Evolutionary conservation across 2,888 invertebrate genomes (phyloP).

Genomic region (Ophion obscuratus): DNA sequence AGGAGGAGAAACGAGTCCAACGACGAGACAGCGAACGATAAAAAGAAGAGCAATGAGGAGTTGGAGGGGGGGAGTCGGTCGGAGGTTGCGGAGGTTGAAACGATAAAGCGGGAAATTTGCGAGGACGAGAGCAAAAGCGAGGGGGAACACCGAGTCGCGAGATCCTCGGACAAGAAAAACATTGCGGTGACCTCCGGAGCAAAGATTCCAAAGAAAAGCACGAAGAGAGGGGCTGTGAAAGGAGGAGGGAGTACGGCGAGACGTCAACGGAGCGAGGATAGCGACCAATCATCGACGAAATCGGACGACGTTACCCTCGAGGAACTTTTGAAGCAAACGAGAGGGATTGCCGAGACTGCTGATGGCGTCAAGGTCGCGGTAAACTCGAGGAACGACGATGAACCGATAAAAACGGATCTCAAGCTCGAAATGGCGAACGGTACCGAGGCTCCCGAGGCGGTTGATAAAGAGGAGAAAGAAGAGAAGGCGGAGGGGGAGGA

Average conservation of each 20-base stretch:
- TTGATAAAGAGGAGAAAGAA: constrained; percentile 72
- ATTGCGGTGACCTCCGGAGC: constrained; percentile 69
- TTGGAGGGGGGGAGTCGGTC: neutral
- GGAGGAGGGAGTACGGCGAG: constrained; percentile 66
- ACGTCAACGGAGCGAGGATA: constrained; percentile 71
- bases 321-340: constrained; percentile 75
- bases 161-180: constrained; percentile 75
- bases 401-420: constrained; percentile 70
- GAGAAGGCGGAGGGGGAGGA: constrained; percentile 73
- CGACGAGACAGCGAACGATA: constrained; percentile 70
- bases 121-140: constrained; percentile 75
- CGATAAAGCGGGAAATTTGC: constrained; percentile 79
- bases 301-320: constrained; percentile 72
- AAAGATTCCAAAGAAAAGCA: constrained; percentile 72
- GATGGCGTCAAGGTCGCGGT: constrained; percentile 60
- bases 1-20: constrained; percentile 77
- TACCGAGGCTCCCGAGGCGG: constrained; percentile 50
- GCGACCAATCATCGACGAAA: constrained; percentile 69
- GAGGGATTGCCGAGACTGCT: constrained; percentile 68
- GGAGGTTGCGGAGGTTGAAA: constrained; percentile 58
- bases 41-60: constrained; percentile 64
- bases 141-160: constrained; percentile 67
- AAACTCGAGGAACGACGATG: constrained; percentile 73
- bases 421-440: constrained; percentile 74
- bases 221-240: constrained; percentile 68